Evolutionary conservation across 2,888 invertebrate genomes (phyloP).

Genomic region (Carabus problematicus): DNA sequence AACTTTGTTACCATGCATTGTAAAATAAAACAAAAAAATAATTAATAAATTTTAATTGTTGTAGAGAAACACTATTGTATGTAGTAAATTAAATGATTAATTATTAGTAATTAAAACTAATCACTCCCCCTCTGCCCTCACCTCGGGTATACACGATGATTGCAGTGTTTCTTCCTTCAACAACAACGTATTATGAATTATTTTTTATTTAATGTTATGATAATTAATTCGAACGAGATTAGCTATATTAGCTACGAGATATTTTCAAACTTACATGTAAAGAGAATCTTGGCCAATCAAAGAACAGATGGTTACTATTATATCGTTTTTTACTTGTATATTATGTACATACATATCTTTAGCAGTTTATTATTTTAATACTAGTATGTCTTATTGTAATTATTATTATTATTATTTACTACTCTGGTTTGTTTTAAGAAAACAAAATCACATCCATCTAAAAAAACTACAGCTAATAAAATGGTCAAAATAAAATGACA

Average conservation of each 20-base stretch:
- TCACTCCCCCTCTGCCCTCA: not conserved
- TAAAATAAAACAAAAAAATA: constrained; percentile 37
- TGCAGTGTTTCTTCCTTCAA: not conserved
- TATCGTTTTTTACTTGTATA: constrained; percentile 21
- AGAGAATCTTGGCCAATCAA: constrained; percentile 16
- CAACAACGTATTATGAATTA: too few species aligned
- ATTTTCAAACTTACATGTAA: constrained; percentile 2
- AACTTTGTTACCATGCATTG: constrained; percentile 57
- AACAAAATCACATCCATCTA: constrained; percentile 23
- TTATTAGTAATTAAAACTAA: not conserved
- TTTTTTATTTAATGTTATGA: too few species aligned
- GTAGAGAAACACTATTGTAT: constrained; percentile 3
- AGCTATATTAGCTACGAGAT: constrained; percentile 32
- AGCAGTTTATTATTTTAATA: constrained; percentile 31
- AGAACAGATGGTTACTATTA: too few species aligned
- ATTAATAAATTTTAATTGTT: constrained; percentile 36
- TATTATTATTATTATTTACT: not conserved
- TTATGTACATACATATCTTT: constrained; percentile 31
- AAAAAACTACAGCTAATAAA: constrained; percentile 18
- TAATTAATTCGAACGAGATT: not conserved
- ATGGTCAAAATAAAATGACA: constrained; percentile 32
- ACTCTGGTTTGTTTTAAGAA: constrained; percentile 26
- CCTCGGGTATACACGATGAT: not conserved
- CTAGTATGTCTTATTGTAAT: constrained; percentile 16
- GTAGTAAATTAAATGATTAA: not conserved